Base-by-base conservation (phyloP, 2,113 vertebrate genomes). In the Brachypteracias leptosomus region DNA sequence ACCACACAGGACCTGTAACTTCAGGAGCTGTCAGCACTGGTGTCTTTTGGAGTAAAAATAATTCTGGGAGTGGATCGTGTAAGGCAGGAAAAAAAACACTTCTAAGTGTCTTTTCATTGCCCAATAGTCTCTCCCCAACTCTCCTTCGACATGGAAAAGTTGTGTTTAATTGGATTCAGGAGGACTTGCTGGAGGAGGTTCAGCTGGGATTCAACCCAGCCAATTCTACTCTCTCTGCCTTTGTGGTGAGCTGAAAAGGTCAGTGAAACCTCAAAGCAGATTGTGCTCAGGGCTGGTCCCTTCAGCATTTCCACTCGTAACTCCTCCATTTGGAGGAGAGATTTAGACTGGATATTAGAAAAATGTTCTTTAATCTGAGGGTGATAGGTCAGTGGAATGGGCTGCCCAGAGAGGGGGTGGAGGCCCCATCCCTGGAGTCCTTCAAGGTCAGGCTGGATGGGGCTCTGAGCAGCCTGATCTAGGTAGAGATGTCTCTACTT, bases 161-260 rank as follows among this genome's bases (percentile, higher is more conserved):
- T 74, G 79, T 89, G 65, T 90, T 95, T 95, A 90, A 86, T 95
- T 96, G 94, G 83, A 95, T 97, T 90, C 96, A 96, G 88, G 55
- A 96, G 79, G 76, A 67, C 59, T 26, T 58, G 51, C 83, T 95
- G 88, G 95, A 95, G 68, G 68, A 93, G 84, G 79, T 90, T 95
- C 95, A 97, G 85, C 95, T 90, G 95, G 92, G 96, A 96, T 86
- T 4, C 47, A 59, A 89, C 96, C 92, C 95, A 93, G 68, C 20
- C 84, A 42, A 81, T 92, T 93, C 59, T 35, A 5, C 26, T 73
- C 55, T 61, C 38, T 61, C 78, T 19, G 72, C 52, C 88, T 95
- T 93, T 90, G 92, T 95, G 94, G 92, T 89, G 88, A 95, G 83
- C 95, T 88, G 55, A 40, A 97, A 97, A 96, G 96, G 95, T 96